Evolutionary conservation across 2,888 invertebrate genomes (phyloP).

Genomic region (Escarpia spicata): DNA sequence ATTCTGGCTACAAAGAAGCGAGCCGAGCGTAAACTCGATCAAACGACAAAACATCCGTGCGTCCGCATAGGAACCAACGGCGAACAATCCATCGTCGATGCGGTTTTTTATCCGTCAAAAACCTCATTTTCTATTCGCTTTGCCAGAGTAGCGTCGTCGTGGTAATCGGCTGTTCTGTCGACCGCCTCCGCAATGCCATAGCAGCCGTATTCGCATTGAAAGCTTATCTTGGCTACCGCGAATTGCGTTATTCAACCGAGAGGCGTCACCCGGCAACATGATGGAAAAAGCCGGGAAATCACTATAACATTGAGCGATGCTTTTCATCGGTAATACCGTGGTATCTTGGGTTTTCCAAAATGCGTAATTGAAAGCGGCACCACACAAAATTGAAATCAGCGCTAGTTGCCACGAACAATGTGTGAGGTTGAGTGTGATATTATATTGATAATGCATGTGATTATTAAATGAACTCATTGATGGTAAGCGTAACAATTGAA

Average conservation of each 20-base stretch:
- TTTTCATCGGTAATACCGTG: not conserved
- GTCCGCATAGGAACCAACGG: not conserved
- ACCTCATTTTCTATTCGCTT: not conserved
- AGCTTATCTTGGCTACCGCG: not conserved
- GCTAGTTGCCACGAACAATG: not conserved
- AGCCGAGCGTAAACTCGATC: not conserved
- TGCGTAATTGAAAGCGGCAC: not conserved
- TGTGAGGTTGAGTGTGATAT: not conserved
- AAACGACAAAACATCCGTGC: not conserved
- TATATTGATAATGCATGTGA: not conserved
- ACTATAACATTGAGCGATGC: not conserved
- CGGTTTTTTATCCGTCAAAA: not conserved
- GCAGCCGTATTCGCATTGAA: not conserved
- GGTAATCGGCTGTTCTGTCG: not conserved
- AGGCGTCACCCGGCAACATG: not conserved
- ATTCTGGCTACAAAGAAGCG: not conserved
- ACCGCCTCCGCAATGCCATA: not conserved
- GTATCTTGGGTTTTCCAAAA: not conserved
- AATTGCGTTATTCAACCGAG: not conserved
- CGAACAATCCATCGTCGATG: not conserved
- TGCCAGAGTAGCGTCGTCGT: not conserved
- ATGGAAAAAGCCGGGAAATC: not conserved
- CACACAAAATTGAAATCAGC: not conserved
- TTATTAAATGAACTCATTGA: not conserved
- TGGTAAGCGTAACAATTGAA: not conserved